A percentile compares a stretch with the other conserved stretches of the same genome.
Evolutionary conservation across 92 coral and sea anemone species (phyloP).

Genomic region (Pocillopora meandrina): DNA sequence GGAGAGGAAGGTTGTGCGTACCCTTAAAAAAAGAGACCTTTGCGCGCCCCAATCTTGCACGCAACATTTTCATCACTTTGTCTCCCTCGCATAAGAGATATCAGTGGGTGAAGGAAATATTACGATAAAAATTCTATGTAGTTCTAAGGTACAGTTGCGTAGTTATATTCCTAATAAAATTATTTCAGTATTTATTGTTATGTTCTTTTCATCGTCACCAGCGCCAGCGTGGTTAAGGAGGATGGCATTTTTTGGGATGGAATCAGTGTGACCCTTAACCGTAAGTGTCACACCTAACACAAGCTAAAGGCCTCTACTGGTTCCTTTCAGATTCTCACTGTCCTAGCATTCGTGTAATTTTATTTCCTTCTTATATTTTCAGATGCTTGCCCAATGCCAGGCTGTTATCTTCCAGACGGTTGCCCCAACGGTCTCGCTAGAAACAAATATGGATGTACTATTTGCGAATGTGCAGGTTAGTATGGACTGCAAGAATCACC

Average conservation of each 20-base stretch:
- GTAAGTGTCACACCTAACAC: background rate
- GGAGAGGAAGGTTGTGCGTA: too few species aligned
- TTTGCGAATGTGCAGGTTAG: constrained; percentile 48
- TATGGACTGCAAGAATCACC: background rate
- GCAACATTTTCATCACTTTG: too few species aligned
- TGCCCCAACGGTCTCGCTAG: constrained; percentile 32
- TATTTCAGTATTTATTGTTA: background rate
- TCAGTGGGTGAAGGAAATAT: too few species aligned
- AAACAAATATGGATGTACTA: constrained; percentile 26
- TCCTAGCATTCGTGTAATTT: too few species aligned
- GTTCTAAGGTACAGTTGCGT: too few species aligned
- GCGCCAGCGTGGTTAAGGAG: constrained; percentile 25
- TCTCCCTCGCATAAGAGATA: too few species aligned
- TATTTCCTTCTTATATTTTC: background rate
- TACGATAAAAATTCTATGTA: too few species aligned
- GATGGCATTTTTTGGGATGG: constrained; percentile 22
- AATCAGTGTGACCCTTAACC: background rate
- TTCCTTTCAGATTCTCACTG: too few species aligned
- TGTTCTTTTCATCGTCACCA: background rate
- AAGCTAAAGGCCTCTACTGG: too few species aligned
- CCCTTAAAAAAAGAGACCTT: too few species aligned
- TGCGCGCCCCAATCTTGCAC: too few species aligned
- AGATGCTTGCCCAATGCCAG: constrained; percentile 21
- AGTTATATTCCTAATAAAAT: too few species aligned
- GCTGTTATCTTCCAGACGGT: background rate